Percentiles rank a stretch among this genome's conserved stretches.
Conservation (phyloP, 35 echinoderm and acorn worm species). For the Hemicentrotus pulcherrimus region DNA sequence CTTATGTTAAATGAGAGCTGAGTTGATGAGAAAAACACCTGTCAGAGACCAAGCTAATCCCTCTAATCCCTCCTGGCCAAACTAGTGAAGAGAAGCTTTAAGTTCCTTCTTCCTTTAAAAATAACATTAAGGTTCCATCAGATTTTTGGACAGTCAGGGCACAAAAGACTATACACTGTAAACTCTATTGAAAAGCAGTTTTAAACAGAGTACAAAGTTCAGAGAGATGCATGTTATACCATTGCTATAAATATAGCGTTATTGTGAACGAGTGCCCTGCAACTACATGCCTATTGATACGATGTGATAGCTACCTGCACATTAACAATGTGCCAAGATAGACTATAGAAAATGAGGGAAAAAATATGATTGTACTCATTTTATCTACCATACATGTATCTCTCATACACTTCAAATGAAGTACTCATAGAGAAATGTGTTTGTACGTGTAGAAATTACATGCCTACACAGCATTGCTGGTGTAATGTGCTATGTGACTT, state of each 20-base stretch:
- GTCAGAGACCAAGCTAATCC: too few species aligned
- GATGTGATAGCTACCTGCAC: not conserved
- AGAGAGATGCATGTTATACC: not conserved
- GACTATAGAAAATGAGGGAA: not conserved
- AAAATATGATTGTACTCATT: not conserved
- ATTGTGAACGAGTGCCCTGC: not conserved
- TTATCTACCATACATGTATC: not conserved
- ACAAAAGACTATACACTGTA: too few species aligned
- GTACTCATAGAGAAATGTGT: not conserved
- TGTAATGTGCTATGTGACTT: not conserved
- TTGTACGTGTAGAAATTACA: not conserved
- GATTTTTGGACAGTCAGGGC: too few species aligned
- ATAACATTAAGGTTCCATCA: too few species aligned
- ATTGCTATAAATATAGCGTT: not conserved
- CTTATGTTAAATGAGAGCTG: too few species aligned
- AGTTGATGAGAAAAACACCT: too few species aligned
- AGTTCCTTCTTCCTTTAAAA: too few species aligned
- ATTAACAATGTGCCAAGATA: not conserved
- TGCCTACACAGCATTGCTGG: not conserved
- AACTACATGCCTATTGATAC: not conserved
- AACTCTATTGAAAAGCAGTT: not conserved
- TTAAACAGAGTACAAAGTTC: slow-evolving; percentile 1
- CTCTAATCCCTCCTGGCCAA: too few species aligned
- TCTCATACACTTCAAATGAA: not conserved
- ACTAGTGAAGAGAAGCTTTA: too few species aligned